Evolutionary conservation across 2,888 invertebrate genomes (phyloP).

Genomic region (Megalurothrips usitatus): DNA sequence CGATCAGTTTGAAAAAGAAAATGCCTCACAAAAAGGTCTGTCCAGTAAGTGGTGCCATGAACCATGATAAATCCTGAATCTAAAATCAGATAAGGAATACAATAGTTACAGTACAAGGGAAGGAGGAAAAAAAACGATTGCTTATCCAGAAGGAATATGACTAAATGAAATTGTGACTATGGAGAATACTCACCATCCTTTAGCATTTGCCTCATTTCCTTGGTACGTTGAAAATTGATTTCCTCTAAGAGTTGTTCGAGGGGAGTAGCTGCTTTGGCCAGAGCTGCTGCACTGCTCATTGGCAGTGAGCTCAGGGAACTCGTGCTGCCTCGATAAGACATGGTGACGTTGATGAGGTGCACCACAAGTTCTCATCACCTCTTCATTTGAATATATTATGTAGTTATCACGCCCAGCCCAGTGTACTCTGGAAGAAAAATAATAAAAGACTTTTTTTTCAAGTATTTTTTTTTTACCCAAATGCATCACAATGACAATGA

Average conservation of each 20-base stretch:
- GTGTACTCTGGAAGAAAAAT: not conserved
- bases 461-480: too few species aligned
- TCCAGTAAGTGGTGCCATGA: constrained; percentile 93
- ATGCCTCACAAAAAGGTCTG: constrained; percentile 88
- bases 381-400: not conserved
- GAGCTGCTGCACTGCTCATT: not conserved
- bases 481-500: not conserved
- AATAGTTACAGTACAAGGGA: not conserved
- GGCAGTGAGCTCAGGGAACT: not conserved
- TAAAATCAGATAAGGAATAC: constrained; percentile 44
- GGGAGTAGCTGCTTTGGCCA: constrained; percentile 55
- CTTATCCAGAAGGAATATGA: not conserved
- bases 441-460: too few species aligned
- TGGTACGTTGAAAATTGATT: constrained; percentile 86
- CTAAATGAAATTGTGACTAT: not conserved
- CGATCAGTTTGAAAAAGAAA: constrained; percentile 87
- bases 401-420: not conserved
- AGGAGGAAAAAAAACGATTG: not conserved
- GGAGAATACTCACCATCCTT: constrained; percentile 66
- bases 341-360: not conserved
- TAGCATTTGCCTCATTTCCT: constrained; percentile 82
- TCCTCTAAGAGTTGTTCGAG: constrained; percentile 83
- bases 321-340: not conserved
- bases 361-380: not conserved
- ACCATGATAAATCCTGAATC: constrained; percentile 89